phyloP scores from a whole-genome alignment of 1,140 invertebrate genomes.

The Parapsyche elsis region DNA sequence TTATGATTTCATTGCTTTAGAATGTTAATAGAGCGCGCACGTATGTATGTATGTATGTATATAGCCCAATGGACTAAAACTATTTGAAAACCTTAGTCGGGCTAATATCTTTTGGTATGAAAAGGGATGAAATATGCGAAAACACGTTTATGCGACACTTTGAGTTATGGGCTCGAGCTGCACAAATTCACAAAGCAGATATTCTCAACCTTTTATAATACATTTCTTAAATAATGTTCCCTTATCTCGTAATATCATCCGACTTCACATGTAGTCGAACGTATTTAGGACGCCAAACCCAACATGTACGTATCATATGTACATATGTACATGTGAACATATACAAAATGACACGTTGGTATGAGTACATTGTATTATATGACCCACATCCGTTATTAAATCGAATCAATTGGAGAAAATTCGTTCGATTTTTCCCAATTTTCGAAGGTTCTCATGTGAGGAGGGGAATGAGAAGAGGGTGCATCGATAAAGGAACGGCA shows the following conservation, averaged over 20 bases:
- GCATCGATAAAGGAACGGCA: constrained; percentile 6
- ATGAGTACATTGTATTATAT: background rate
- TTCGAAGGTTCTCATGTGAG: background rate
- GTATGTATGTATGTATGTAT: background rate
- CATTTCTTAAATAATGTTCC: background rate
- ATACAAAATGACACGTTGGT: background rate
- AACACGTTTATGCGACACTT: constrained; percentile 9
- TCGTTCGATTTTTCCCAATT: constrained; percentile 24
- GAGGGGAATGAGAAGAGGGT: background rate
- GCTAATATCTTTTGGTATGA: background rate
- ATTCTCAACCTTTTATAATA: constrained; percentile 7
- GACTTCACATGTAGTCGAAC: no score
- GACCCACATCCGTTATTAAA: constrained; percentile 10
- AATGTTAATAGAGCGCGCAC: background rate
- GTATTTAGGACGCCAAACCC: no score
- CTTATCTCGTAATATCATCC: no score
- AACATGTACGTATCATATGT: background rate
- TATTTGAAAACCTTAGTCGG: background rate
- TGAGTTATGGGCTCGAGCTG: background rate
- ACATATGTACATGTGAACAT: background rate
- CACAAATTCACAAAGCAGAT: background rate
- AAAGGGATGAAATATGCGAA: constrained; percentile 17
- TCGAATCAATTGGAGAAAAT: constrained; percentile 13
- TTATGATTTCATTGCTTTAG: background rate
- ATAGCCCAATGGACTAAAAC: background rate